phyloP scores from a whole-genome alignment of 2,113 vertebrate species.

The Isichthys henryi region DNA sequence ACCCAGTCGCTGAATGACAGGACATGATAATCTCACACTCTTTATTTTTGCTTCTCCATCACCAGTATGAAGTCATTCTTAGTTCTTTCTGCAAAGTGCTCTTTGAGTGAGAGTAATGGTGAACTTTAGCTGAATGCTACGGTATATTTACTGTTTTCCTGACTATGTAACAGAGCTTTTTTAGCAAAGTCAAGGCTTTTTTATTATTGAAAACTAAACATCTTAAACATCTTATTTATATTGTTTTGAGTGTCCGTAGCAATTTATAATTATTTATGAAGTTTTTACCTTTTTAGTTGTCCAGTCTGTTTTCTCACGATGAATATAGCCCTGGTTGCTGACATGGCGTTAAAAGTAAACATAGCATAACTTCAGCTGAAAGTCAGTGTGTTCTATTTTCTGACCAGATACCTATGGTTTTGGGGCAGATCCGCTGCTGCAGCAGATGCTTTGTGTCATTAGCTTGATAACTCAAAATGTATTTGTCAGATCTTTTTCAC shows the following conservation, averaged over 20 bases:
- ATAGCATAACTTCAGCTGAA: background rate
- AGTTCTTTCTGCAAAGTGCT: background rate
- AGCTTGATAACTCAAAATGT: background rate
- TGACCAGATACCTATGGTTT: background rate
- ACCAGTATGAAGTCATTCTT: background rate
- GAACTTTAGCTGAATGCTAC: background rate
- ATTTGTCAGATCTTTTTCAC: background rate
- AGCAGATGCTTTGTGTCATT: background rate
- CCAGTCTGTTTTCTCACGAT: background rate
- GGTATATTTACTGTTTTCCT: too few species aligned
- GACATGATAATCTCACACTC: background rate
- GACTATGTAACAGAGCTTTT: too few species aligned
- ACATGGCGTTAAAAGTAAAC: background rate
- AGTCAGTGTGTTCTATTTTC: background rate
- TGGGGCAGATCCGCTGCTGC: background rate
- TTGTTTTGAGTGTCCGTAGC: background rate
- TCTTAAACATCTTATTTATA: background rate
- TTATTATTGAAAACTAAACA: background rate
- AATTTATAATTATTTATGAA: background rate
- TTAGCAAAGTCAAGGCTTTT: background rate
- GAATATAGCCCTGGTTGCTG: background rate
- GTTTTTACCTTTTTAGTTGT: background rate
- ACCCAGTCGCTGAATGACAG: background rate
- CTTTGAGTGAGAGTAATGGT: background rate
- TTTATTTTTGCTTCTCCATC: background rate